Conservation (phyloP, 2,113 vertebrate species). For the Heterotilapia buettikoferi region DNA sequence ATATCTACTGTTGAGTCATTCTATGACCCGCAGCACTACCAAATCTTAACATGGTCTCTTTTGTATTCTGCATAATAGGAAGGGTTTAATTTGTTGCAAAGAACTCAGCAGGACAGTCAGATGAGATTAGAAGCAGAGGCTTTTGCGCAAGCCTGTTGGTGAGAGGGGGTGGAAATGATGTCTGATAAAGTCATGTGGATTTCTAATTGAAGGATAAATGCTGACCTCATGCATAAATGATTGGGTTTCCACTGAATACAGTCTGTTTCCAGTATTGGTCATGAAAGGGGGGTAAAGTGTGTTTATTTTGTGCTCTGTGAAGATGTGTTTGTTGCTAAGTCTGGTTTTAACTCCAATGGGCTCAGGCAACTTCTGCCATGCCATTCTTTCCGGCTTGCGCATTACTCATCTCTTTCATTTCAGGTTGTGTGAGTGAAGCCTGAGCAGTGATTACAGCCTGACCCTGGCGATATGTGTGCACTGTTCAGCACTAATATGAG, state of each 20-base stretch:
- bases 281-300: background rate
- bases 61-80: background rate
- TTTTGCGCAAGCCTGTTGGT: background rate
- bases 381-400: background rate
- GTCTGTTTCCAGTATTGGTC: background rate
- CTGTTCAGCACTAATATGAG: background rate
- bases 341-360: background rate
- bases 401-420: conserved; percentile 38
- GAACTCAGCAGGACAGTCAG: background rate
- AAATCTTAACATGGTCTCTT: background rate
- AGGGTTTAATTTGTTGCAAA: background rate
- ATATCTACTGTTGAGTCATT: background rate
- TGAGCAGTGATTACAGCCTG: background rate
- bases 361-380: background rate
- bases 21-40: background rate
- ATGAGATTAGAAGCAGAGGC: conserved; percentile 20
- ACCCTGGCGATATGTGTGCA: background rate
- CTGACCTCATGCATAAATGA: conserved; percentile 19
- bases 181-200: conserved; percentile 23
- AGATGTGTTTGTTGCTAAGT: conserved; percentile 28
- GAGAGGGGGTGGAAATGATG: background rate
- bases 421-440: background rate
- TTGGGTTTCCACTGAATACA: conserved; percentile 13
- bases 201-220: background rate
- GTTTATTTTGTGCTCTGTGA: background rate